Base-by-base conservation (phyloP, 2,113 vertebrate species). In the Oplegnathus fasciatus region DNA sequence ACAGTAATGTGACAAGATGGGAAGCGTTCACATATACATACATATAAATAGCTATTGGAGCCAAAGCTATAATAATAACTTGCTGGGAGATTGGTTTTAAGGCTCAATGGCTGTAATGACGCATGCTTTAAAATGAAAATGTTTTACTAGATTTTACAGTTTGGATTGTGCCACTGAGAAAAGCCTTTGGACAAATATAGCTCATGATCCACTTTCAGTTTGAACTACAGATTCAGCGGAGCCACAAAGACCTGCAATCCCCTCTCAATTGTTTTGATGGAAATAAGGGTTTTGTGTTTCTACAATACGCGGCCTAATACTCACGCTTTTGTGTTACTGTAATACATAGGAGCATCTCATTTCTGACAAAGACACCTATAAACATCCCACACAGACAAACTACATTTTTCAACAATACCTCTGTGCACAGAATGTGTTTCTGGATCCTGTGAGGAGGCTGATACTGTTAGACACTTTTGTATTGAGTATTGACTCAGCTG, bases 401-500 rank as follows among this genome's bases (percentile, higher is more conserved):
- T 68, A 48, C 67, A 75, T 85, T 69, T 85, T 76, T 80, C 26
- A 75, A 76, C 74, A 84, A 80, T 64, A 50, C 8, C 82, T 76
- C 71, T 70, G 40, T 66, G 32, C 32, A 55, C 72, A 62, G 72
- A 72, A 75, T 76, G 77, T 81, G 48, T 89, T 87, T 50, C 65
- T 76, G 68, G 66, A 68, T 78, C 73, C 64, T 82, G 74, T 65
- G 74, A 80, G 71, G 88, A 87, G 74, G 52, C 61, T 85, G 89
- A 91, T 65, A 86, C 65, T 72, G 64, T 57, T 61, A 11, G 81
- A 83, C 71, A 80, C 82, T 84, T 89, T 93, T 85, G 66, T 88
- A 61, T 75, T 46, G 32, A 80, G 30, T 95, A 90, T 94, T 95
- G 93, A 92, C 91, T 93, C 93, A 94, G 93, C 90, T 92, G 91